These are phyloP conservation scores for Lagorchestes hirsutus DNA, from an alignment of 2,797 vertebrate genomes.

Conservation along the genomic window DNA sequence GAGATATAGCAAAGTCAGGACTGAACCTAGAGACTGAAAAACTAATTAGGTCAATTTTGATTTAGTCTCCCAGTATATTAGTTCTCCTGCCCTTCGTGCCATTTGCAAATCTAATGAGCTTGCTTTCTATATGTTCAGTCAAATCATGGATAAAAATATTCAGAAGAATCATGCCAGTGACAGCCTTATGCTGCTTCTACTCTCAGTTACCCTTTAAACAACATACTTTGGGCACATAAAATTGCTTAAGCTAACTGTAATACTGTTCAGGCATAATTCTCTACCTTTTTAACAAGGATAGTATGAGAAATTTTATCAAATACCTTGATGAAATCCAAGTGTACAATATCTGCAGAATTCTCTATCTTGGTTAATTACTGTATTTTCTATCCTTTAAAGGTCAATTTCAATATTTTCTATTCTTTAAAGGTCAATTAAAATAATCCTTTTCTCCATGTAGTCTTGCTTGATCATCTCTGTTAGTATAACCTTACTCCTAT, in stretches of 20 bases:
- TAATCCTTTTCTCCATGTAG: neutral
- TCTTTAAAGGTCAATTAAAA: neutral
- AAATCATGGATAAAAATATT: neutral
- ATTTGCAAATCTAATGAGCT: neutral
- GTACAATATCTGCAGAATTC: neutral
- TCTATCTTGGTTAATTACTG: neutral
- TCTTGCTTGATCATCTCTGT: neutral
- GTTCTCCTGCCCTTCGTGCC: neutral
- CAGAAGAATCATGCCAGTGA: neutral
- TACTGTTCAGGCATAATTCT: neutral
- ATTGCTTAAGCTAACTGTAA: neutral
- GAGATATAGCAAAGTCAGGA: slow-evolving; percentile 48
- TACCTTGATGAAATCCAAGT: neutral
- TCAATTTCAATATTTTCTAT: neutral
- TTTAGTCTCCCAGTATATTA: neutral
- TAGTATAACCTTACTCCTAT: neutral
- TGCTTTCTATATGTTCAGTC: neutral
- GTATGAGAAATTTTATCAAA: neutral
- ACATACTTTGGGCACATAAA: neutral
- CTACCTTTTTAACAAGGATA: neutral
- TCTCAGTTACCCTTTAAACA: neutral
- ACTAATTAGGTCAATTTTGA: neutral
- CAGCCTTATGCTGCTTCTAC: neutral
- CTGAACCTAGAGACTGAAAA: neutral
- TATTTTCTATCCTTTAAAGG: neutral